Conservation (phyloP, 2,113 vertebrate genomes). For the Thalassoma bifasciatum region DNA sequence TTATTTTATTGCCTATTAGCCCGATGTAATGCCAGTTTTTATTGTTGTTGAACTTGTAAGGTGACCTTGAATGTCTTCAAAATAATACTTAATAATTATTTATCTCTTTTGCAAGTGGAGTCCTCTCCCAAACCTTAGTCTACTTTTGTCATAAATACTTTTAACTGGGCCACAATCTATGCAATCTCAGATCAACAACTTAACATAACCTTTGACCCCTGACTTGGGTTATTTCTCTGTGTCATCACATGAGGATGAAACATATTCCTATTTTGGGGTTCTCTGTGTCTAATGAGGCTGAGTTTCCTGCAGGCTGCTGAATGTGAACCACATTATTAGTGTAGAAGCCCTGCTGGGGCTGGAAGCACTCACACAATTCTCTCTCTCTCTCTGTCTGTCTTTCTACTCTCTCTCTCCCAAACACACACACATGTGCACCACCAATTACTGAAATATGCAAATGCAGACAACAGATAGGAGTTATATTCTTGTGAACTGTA, state of each 20-base stretch:
- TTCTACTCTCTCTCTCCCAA: neutral
- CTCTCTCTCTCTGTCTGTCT: too few species aligned
- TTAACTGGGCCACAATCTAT: too few species aligned
- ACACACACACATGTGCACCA: neutral
- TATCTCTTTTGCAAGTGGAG: too few species aligned
- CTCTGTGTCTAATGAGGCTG: slow-evolving; percentile 9
- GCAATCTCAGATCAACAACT: too few species aligned
- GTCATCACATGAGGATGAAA: neutral
- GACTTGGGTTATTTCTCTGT: neutral
- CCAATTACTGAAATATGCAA: slow-evolving; percentile 21
- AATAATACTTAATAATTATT: too few species aligned
- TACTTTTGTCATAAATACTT: too few species aligned
- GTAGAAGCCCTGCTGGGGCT: slow-evolving; percentile 7
- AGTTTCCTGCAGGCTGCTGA: neutral
- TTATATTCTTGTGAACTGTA: slow-evolving; percentile 5
- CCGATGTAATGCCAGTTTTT: too few species aligned
- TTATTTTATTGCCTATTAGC: too few species aligned
- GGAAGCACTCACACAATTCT: neutral
- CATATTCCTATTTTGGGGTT: neutral
- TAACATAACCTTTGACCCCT: neutral
- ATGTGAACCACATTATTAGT: slow-evolving; percentile 9
- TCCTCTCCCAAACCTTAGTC: too few species aligned
- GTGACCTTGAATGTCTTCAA: too few species aligned
- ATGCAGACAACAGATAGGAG: neutral
- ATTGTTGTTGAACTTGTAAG: too few species aligned